These are phyloP conservation scores for Lithobius niger DNA, from an alignment of 1,140 invertebrate genomes.

Conservation along the genomic window DNA sequence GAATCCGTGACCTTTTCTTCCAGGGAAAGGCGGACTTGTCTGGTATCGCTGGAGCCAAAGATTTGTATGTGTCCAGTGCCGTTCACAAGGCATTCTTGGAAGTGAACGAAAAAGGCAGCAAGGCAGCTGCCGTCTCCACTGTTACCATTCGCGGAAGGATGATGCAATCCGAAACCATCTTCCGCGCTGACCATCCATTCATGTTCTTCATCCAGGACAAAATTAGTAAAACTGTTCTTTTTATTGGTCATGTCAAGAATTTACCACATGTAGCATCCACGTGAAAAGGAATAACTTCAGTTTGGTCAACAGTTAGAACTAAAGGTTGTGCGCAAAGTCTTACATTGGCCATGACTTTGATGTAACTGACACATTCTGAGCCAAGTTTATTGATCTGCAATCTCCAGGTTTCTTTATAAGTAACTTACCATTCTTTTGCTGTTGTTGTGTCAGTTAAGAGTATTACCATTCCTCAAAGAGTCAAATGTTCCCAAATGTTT, in stretches of 20 bases:
- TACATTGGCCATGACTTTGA: too few species aligned
- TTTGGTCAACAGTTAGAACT: too few species aligned
- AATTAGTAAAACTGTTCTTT: slow-evolving; percentile 22
- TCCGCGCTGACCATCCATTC: slow-evolving; percentile 58
- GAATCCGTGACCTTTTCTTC: slow-evolving; percentile 52
- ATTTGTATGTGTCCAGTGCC: slow-evolving; percentile 43
- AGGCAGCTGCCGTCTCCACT: slow-evolving; percentile 56
- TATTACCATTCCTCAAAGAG: too few species aligned
- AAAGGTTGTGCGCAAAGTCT: too few species aligned
- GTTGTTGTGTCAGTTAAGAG: too few species aligned
- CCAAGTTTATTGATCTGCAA: too few species aligned
- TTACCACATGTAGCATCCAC: neutral
- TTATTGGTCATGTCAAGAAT: slow-evolving; percentile 29
- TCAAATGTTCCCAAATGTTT: too few species aligned
- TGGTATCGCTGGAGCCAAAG: slow-evolving; percentile 39
- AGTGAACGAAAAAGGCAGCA: slow-evolving; percentile 65
- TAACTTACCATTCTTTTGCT: too few species aligned
- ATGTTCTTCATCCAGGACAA: slow-evolving; percentile 56
- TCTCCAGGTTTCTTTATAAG: too few species aligned
- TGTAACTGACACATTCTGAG: too few species aligned
- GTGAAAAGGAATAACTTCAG: too few species aligned
- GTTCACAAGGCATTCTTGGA: slow-evolving; percentile 70
- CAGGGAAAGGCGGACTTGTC: slow-evolving; percentile 43
- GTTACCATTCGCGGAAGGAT: slow-evolving; percentile 21
- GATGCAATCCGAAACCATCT: slow-evolving; percentile 19